These are phyloP conservation scores for Crocuta crocuta DNA, from an alignment of 2,113 vertebrate genomes.

Conservation along the genomic window DNA sequence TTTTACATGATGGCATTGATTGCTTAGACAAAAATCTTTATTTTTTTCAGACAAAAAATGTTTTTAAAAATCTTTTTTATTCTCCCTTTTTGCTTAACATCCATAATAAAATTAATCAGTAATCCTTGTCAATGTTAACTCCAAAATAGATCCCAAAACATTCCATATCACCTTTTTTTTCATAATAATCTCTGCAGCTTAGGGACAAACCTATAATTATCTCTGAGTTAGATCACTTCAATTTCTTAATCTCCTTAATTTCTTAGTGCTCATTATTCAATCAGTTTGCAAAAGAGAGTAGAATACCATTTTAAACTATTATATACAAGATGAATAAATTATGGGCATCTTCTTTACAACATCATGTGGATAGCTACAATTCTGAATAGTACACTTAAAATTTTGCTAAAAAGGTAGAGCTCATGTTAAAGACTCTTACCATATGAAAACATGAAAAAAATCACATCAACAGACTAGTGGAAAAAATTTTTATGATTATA, in stretches of 20 bases:
- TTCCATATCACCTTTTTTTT: too few relatives aligned
- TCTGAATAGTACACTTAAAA: not conserved
- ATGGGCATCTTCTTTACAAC: not conserved
- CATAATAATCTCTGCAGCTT: not conserved
- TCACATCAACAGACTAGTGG: not conserved
- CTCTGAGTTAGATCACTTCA: not conserved
- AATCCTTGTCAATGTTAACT: not conserved
- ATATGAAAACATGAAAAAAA: not conserved
- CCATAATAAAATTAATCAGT: not conserved
- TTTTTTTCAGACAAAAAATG: not conserved
- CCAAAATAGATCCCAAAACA: not conserved
- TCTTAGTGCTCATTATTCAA: not conserved
- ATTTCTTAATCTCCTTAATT: not conserved
- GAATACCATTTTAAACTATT: not conserved
- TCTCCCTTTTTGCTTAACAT: not conserved
- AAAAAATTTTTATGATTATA: not conserved
- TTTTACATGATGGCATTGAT: not conserved
- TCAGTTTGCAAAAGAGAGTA: not conserved
- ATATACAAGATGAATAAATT: not conserved
- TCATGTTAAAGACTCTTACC: not conserved
- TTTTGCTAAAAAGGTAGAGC: not conserved
- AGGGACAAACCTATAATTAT: not conserved
- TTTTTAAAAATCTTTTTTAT: not conserved
- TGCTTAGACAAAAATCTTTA: not conserved
- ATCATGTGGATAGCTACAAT: not conserved